Percentiles rank a stretch among this genome's conserved stretches.
These are phyloP conservation scores for Drosophila cracens DNA, from an alignment of 2,888 invertebrate species.

Conservation along the genomic window DNA sequence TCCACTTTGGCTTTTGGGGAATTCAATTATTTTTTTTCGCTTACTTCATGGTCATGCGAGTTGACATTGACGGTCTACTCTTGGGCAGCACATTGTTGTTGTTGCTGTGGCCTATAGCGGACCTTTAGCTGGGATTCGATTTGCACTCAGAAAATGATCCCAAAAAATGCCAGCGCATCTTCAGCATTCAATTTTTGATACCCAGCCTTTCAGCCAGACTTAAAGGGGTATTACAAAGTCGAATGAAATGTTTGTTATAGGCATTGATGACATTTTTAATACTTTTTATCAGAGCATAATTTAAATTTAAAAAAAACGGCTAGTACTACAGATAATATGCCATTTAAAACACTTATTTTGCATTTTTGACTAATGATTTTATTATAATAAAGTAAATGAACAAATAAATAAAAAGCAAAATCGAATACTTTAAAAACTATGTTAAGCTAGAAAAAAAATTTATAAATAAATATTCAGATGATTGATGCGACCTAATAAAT, in stretches of 20 bases:
- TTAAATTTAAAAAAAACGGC: neutral
- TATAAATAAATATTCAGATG: neutral
- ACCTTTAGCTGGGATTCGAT: conserved; percentile 26
- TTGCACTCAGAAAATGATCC: conserved; percentile 11
- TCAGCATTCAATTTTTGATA: conserved; percentile 13
- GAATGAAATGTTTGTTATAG: neutral
- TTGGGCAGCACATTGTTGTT: conserved; percentile 8
- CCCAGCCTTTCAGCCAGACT: neutral
- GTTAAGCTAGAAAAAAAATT: too few species aligned
- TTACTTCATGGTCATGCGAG: conserved; percentile 61
- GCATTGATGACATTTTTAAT: neutral
- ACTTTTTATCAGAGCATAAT: neutral
- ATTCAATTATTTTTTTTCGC: conserved; percentile 79
- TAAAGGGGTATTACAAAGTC: neutral
- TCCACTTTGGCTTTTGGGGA: conserved; percentile 82
- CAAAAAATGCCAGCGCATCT: conserved; percentile 13
- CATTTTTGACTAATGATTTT: neutral
- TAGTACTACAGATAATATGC: neutral
- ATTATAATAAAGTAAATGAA: neutral
- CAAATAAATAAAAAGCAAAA: neutral
- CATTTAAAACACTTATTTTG: neutral
- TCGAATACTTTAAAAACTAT: neutral
- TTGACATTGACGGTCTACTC: conserved; percentile 66
- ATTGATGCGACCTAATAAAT: too few species aligned
- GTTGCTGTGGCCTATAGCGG: conserved; percentile 67